These are phyloP conservation scores for Poecilus cupreus DNA, from an alignment of 2,888 invertebrate species.

Conservation along the genomic window DNA sequence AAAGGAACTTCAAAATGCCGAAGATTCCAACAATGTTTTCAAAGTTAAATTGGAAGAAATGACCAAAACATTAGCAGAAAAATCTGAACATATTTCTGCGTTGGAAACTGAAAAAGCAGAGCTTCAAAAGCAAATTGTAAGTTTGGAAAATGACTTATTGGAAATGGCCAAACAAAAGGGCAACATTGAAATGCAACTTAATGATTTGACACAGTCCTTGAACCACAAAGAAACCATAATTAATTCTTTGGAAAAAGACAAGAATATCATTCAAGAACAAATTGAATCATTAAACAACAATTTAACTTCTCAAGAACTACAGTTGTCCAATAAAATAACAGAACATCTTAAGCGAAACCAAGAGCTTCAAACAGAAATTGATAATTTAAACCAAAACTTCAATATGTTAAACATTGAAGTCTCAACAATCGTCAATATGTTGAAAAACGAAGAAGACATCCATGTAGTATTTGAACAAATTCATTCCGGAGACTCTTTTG, in stretches of 20 bases:
- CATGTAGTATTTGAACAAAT: not conserved
- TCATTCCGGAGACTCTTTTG: no score
- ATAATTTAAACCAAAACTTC: not conserved
- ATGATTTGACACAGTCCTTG: not conserved
- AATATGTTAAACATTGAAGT: not conserved
- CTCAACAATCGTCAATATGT: not conserved
- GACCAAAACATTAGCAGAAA: not conserved
- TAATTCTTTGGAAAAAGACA: not conserved
- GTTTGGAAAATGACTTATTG: not conserved
- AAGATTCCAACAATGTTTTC: not conserved
- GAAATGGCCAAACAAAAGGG: not conserved
- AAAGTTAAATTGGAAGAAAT: not conserved
- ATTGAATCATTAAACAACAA: not conserved
- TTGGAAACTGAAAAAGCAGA: not conserved
- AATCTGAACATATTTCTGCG: not conserved
- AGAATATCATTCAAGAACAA: not conserved
- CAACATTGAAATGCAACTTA: not conserved
- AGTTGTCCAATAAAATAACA: not conserved
- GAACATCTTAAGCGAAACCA: not conserved
- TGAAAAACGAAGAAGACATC: not conserved
- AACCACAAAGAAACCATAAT: not conserved
- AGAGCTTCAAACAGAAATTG: not conserved
- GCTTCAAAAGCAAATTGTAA: not conserved
- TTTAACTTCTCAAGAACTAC: not conserved
- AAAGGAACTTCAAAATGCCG: not conserved